Percentiles rank a stretch among this genome's conserved stretches.
Conservation (phyloP, 2,888 invertebrate genomes). For the Athalia rosae region DNA sequence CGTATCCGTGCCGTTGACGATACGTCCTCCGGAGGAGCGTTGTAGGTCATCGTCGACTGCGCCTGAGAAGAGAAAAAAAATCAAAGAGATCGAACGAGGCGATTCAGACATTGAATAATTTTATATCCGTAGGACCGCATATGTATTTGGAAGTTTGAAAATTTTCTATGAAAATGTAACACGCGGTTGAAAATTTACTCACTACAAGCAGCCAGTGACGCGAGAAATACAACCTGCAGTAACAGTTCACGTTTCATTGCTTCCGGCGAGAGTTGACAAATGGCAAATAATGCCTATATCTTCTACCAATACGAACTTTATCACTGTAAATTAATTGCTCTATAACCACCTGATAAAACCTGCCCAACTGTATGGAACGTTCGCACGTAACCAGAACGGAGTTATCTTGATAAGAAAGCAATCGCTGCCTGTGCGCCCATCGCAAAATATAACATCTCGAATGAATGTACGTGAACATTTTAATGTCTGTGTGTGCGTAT, state of each 20-base stretch:
- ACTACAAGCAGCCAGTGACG: constrained; percentile 13
- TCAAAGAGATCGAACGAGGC: neutral
- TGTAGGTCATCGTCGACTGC: constrained; percentile 5
- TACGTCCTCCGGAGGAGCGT: constrained; percentile 55
- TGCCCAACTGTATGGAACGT: neutral
- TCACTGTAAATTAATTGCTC: constrained; percentile 22
- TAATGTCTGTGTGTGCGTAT: too few species aligned
- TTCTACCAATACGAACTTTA: constrained; percentile 16
- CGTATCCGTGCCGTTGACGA: constrained; percentile 68
- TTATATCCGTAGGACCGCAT: neutral
- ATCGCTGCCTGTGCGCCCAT: neutral
- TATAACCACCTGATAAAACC: constrained; percentile 24
- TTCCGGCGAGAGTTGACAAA: constrained; percentile 34
- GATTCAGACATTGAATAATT: neutral
- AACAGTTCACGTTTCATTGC: constrained; percentile 38
- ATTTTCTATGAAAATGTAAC: neutral
- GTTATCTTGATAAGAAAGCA: constrained; percentile 31
- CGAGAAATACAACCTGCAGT: constrained; percentile 9
- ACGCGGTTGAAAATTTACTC: constrained; percentile 5
- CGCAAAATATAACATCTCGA: too few species aligned
- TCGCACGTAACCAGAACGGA: neutral
- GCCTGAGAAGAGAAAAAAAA: neutral
- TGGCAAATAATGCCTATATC: constrained; percentile 16
- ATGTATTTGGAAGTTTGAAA: neutral
- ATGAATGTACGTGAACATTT: too few species aligned